phyloP scores from a whole-genome alignment of 1,140 invertebrate genomes.

The Babylonia areolata region DNA sequence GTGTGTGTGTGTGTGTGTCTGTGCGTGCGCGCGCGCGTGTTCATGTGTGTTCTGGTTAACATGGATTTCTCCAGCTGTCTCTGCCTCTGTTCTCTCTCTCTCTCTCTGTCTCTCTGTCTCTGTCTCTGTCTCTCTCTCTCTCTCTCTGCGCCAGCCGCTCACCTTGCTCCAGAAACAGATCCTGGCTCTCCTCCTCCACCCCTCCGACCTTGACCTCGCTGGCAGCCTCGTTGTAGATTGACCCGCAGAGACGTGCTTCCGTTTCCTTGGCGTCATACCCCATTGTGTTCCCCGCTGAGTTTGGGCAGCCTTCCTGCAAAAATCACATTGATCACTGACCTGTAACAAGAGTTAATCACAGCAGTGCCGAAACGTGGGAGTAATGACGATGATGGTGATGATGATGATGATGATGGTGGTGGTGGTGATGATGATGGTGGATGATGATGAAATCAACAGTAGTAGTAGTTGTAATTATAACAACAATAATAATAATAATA shows the following conservation, averaged over 20 bases:
- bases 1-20: constrained; percentile 19
- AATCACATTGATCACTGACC: no score
- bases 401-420: no score
- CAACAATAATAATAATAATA: no score
- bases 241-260: background rate
- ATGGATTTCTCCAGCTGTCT: background rate
- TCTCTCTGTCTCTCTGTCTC: background rate
- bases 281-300: background rate
- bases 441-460: no score
- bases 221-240: constrained; percentile 22
- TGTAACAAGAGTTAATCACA: no score
- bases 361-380: no score
- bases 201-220: background rate
- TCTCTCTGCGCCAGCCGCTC: no score
- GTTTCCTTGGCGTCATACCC: background rate
- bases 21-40: background rate
- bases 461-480: no score
- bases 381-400: no score
- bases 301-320: background rate
- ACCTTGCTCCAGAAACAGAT: constrained; percentile 8
- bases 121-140: background rate
- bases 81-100: background rate
- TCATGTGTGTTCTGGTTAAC: no score
- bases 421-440: no score
- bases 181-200: background rate